Base-by-base conservation (phyloP, 1,140 invertebrate genomes). In the Helicoverpa zea region DNA sequence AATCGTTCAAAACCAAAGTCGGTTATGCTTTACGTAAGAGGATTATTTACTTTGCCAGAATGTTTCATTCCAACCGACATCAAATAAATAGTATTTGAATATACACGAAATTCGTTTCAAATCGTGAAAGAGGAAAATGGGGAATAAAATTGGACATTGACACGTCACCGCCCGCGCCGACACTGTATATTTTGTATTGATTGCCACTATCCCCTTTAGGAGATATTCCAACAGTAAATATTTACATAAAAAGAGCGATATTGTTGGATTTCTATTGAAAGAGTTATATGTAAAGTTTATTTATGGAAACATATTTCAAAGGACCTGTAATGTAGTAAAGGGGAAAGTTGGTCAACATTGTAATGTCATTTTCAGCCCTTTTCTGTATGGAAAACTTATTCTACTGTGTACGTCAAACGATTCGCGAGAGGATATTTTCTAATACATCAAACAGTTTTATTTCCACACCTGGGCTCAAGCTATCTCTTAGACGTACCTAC, bases 131-230 rank as follows among this genome's bases (percentile, higher is more conserved):
- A 4, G n/a, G 18, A 58, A 73, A 43, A 43, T 3, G 54, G 70
- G 14, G 54, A 72, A 72, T 72, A 72, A n/a, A 70, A 72, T 72
- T 54, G 68, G 70, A 58, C 70, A 73, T 73, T 52, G 14, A 73
- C 58, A 73, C 56, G 70, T 73, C 70, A 73, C 23, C 10, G 35
- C 56, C 52, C 29, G 16, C n/a, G 52, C 13, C 29, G 52, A 18
- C 14, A 58, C 23, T 56, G n/a, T 51, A 43, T 30, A 73, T 73
- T 43, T 58, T 43, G n/a, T 58, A 29, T 73, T 54, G 68, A 73
- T 30, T 47, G 68, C 52, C 13, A 58, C 29, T 13, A 73, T 30
- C 11, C 70, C 52, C 29, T 73, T 56, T 58, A 73, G 3, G 18
- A 13, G 29, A 56, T 43, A 56, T 73, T 56, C 35, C 58, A 29